Conservation (phyloP, 1,140 invertebrate genomes). For the Triops cancriformis region DNA sequence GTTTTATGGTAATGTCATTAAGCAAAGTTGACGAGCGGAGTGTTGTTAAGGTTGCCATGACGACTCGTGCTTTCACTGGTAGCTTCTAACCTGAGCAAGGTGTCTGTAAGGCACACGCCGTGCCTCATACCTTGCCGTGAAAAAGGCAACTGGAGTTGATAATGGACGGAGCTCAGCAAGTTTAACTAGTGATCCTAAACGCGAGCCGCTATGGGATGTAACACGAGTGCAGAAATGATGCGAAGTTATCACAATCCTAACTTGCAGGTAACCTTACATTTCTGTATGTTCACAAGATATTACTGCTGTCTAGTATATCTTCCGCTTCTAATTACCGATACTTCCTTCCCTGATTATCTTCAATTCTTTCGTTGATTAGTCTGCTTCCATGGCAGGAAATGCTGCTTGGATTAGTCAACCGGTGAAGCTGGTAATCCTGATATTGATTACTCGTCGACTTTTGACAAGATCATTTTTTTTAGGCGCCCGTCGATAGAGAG, state of each 20-base stretch:
- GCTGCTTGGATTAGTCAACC: not conserved
- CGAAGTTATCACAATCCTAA: not conserved
- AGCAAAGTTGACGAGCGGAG: not conserved
- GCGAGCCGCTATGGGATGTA: not conserved
- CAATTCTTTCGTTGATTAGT: not conserved
- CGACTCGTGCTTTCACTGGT: not conserved
- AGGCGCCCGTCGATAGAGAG: constrained; percentile 29
- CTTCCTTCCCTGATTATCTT: not conserved
- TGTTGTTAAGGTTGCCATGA: constrained; percentile 5
- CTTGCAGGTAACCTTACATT: not conserved
- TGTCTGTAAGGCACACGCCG: not conserved
- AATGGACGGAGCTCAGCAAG: not conserved
- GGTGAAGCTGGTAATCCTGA: not conserved
- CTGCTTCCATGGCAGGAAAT: not conserved
- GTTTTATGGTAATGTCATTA: not conserved
- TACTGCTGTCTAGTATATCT: not conserved
- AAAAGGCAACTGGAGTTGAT: not conserved
- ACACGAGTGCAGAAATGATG: not conserved
- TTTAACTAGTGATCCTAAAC: not conserved
- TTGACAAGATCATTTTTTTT: not conserved
- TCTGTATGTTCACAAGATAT: not conserved
- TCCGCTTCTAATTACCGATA: not conserved
- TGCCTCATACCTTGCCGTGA: not conserved
- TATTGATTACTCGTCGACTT: not conserved
- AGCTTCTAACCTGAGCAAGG: not conserved